These are phyloP conservation scores for Hyppa rectilinea DNA, from an alignment of 2,888 invertebrate genomes.

Conservation along the genomic window DNA sequence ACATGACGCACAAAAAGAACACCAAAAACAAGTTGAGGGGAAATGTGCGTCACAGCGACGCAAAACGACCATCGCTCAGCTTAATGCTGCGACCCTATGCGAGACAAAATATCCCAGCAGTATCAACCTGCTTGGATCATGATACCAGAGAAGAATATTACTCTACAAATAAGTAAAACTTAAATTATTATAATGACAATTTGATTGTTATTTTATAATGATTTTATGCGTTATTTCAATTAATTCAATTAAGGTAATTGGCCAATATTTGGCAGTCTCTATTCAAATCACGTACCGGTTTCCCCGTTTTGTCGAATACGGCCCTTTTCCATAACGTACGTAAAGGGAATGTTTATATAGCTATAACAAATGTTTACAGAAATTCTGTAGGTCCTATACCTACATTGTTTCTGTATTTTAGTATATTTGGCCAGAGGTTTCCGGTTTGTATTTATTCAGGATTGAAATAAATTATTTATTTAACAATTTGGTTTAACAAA, in stretches of 20 bases:
- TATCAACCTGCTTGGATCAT: too few relatives aligned
- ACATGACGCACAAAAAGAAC: too few relatives aligned
- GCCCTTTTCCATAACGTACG: slow-evolving; percentile 49
- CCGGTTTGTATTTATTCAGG: slow-evolving; percentile 34
- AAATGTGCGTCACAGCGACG: too few relatives aligned
- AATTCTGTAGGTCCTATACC: slow-evolving; percentile 28
- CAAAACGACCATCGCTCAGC: too few relatives aligned
- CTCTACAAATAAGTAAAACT: neutral
- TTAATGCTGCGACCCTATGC: too few relatives aligned
- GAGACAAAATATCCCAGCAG: too few relatives aligned
- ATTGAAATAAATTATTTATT: slow-evolving; percentile 11
- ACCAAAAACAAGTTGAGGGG: too few relatives aligned
- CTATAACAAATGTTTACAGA: slow-evolving; percentile 36
- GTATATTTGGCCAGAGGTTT: neutral
- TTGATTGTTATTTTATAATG: slow-evolving; percentile 42
- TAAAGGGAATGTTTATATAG: slow-evolving; percentile 46
- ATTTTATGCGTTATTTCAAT: slow-evolving; percentile 66
- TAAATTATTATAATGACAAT: slow-evolving; percentile 16
- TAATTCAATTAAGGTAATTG: slow-evolving; percentile 67
- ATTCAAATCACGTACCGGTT: slow-evolving; percentile 67
- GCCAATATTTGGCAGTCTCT: slow-evolving; percentile 52
- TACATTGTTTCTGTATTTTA: slow-evolving; percentile 34
- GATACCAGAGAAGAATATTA: neutral
- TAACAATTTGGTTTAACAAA: neutral
- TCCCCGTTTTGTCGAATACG: slow-evolving; percentile 44